Percentiles rank a stretch among this genome's conserved stretches.
phyloP scores from a whole-genome alignment of 2,888 invertebrate species.

The Microctonus aethiopoides region DNA sequence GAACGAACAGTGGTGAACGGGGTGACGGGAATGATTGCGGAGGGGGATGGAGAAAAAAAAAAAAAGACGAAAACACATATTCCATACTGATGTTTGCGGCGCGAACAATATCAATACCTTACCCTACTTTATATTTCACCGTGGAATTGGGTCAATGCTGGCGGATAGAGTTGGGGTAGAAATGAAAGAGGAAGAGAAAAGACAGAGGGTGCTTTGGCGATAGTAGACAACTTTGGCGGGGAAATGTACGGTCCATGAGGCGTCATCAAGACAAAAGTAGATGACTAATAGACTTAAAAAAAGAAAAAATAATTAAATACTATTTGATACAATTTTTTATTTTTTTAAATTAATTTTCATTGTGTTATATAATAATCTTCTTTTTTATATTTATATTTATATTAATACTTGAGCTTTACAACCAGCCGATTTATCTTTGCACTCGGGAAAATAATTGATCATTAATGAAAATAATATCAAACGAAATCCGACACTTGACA shows the following conservation, averaged over 20 bases:
- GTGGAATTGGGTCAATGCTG: slow-evolving; percentile 38
- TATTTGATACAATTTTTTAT: too few relatives aligned
- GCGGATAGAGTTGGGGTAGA: slow-evolving; percentile 17
- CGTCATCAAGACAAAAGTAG: neutral
- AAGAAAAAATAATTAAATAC: too few relatives aligned
- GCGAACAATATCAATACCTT: slow-evolving; percentile 40
- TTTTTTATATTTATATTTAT: too few relatives aligned
- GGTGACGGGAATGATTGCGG: slow-evolving; percentile 8
- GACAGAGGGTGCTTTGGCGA: neutral
- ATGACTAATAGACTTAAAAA: neutral
- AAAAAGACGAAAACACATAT: slow-evolving; percentile 32
- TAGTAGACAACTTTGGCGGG: neutral
- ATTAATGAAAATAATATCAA: too few relatives aligned
- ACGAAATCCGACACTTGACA: too few relatives aligned
- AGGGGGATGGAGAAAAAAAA: neutral
- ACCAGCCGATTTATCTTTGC: too few relatives aligned
- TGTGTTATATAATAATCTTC: too few relatives aligned
- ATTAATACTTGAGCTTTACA: too few relatives aligned
- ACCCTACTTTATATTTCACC: slow-evolving; percentile 39
- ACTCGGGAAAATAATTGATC: too few relatives aligned
- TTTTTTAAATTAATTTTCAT: too few relatives aligned
- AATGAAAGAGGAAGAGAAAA: slow-evolving; percentile 6
- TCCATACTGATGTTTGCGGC: slow-evolving; percentile 37
- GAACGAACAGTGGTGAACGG: slow-evolving; percentile 18
- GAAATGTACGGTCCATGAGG: neutral